Base-by-base conservation (phyloP, 2,113 vertebrate genomes). In the Pygoscelis adeliae region DNA sequence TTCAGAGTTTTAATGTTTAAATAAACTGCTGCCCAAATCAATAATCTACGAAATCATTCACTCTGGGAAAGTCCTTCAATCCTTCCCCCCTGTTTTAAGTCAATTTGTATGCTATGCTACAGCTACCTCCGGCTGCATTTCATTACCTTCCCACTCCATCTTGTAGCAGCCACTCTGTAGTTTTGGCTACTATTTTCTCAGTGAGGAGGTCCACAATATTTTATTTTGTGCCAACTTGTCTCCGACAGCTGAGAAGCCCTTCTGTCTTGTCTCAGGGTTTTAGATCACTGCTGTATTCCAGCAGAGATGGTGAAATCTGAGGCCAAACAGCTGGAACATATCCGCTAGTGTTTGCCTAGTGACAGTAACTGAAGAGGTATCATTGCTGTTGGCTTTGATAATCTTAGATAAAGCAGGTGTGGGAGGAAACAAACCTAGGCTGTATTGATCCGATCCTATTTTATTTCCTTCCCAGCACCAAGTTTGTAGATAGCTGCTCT, bases 21-120 rank as follows among this genome's bases (percentile, higher is more conserved):
- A 98, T 98, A 98, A 98, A 98, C 97, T 98, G 97, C 98, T 98
- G 98, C 98, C 97, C 97, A 98, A 98, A 97, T 98, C 98, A 98
- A 98, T 98, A 98, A 98, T 97, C 97, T 96, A 91, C 72, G 5
- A 93, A 96, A 98, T 97, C 97, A 97, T 96, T 98, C 98, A 98
- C 95, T 93, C 86, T 14, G 92, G 93, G 89, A 93, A 93, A 98
- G 97, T 92, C 96, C 97, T 98, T 98, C 98, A 97, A 91, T 97
- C 90, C 92, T 98, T 96, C 88, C 95, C 74, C 87, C 93, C 93
- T 91, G 65, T 84, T 98, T 96, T 96, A 96, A 91, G 70, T 84
- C 97, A 91, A 94, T 97, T 95, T 97, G 66, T 96, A 95, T 85
- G 95, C 87, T 25, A 13, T 21, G 83, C 84, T 82, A 53, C 76